Conservation (phyloP, 2,797 vertebrate genomes). For the Rhabdophis nuchalis region DNA sequence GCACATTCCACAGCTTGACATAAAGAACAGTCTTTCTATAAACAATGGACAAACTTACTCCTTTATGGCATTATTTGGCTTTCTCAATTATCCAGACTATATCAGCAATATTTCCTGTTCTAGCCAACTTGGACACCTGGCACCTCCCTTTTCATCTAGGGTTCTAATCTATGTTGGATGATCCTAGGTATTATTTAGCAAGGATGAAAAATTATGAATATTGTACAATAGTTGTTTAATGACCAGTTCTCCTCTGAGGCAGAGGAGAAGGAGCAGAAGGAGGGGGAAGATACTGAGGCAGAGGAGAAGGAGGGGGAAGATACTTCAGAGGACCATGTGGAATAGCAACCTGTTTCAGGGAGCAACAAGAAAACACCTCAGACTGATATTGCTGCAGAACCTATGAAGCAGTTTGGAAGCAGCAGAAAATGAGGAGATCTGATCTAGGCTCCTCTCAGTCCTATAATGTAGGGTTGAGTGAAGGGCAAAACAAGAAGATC, state of each 20-base stretch:
- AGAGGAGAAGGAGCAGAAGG: not conserved
- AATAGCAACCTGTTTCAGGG: not conserved
- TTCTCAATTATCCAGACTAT: not conserved
- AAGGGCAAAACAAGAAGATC: not conserved
- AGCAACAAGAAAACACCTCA: not conserved
- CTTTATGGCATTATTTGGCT: not conserved
- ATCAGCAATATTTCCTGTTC: not conserved
- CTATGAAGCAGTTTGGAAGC: not conserved
- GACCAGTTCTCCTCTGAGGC: not conserved
- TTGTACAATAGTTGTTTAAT: not conserved
- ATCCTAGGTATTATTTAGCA: not conserved
- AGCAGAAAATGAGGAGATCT: not conserved
- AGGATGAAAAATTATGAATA: not conserved
- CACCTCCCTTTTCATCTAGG: not conserved
- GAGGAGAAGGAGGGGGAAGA: no score
- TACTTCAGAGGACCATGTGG: not conserved
- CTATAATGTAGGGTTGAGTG: not conserved
- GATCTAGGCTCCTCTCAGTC: not conserved
- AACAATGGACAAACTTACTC: not conserved
- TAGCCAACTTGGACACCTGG: not conserved
- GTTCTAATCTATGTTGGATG: not conserved
- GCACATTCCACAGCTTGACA: not conserved
- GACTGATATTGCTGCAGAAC: not conserved
- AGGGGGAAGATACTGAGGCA: no score
- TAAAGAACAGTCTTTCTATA: not conserved